A percentile compares a stretch with the other conserved stretches of the same genome.
Evolutionary conservation across 2,113 vertebrate species (phyloP).

Genomic region (Murina feae): DNA sequence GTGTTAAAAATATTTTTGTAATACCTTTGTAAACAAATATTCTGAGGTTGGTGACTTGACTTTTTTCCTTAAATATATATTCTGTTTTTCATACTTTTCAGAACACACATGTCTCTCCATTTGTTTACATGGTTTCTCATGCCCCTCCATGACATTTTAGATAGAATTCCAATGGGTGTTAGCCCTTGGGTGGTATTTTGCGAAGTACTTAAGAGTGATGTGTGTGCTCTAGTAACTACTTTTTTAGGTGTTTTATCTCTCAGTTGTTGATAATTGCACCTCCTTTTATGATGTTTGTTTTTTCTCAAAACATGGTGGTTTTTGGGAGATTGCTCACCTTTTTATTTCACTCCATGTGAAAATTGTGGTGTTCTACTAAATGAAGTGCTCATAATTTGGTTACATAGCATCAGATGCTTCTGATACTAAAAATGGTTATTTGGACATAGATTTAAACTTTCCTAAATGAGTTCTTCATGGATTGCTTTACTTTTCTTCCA

Average conservation of each 20-base stretch:
- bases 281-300: neutral
- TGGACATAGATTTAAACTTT: neutral
- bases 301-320: neutral
- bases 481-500: neutral
- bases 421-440: neutral
- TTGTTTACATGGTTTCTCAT: neutral
- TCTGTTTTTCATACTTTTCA: neutral
- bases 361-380: neutral
- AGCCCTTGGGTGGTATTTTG: neutral
- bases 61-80: neutral
- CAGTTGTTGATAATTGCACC: neutral
- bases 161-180: neutral
- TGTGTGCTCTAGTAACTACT: neutral
- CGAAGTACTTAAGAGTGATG: neutral
- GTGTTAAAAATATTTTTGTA: neutral
- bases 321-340: neutral
- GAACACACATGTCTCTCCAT: neutral
- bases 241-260: neutral
- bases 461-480: neutral
- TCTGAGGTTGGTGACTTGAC: neutral
- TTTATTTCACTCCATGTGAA: neutral
- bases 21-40: neutral
- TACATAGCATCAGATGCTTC: neutral
- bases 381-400: neutral
- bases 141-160: neutral